Evolutionary conservation across 2,888 invertebrate genomes (phyloP), one percentile per base, ranked within the genome.

Genomic region (Heliothis peltigera): DNA sequence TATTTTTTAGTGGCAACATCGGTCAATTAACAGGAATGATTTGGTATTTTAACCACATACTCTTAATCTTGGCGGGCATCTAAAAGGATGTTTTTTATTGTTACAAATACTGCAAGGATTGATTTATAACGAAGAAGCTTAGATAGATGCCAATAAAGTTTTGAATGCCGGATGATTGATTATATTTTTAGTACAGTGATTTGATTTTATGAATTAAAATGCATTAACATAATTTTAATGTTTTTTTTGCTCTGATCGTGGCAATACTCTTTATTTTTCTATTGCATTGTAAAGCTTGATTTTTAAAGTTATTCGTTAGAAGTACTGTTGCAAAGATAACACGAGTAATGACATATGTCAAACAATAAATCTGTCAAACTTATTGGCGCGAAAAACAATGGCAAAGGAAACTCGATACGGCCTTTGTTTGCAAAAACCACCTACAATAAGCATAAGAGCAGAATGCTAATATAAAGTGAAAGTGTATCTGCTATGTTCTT

Each of bases 381-480:
- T 32, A 46, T 59, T 61, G 55, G 55, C 64, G 56, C 48, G 61
- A 48, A 60, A 68, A 64, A 64, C 39, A 58, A 47, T 55, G 62
- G 55, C 65, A 65, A 63, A 51, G 64, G 63, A 64, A 68, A 25
- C 42, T 12, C 25, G 3, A 67, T 61, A 52, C 42, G 60, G 66
- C 61, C 60, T 65, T 63, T 74, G 61, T 68, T 71, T 56, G 66
- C 65, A 67, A 74, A 77, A 77, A 69, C 49, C 21, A 54, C 25
- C 60, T 51, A 47, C 46, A 53, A 57, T n/a, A 17, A 61, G 53
- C 57, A 55, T 63, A 60, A 43, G 48, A 68, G 52, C 68, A 81
- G 81, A 88, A 91, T 90, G 89, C 86, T 89, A 92, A 93, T 91
- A 85, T 79, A 57, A 75, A 90, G 92, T 87, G 93, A 93, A 93